Evolutionary conservation across 2,797 vertebrate genomes (phyloP).

Genomic region (Esox masquinongy): DNA sequence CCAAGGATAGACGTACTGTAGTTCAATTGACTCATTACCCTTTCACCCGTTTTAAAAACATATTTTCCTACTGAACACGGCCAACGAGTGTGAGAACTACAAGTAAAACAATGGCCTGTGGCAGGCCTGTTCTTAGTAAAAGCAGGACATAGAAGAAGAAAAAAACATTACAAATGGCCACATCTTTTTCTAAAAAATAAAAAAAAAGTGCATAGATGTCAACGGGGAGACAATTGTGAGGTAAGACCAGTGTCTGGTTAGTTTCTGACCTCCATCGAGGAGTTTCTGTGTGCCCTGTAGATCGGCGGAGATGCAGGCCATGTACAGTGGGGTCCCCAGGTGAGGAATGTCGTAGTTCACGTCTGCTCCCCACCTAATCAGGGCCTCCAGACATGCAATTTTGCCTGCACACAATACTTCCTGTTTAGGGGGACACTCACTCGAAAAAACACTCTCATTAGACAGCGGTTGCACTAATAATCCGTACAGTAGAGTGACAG

Average conservation of each 20-base stretch:
- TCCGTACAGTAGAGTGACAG: background rate
- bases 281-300: slow-evolving; percentile 81
- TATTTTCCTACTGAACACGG: background rate
- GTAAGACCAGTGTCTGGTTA: background rate
- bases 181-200: background rate
- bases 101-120: background rate
- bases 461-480: background rate
- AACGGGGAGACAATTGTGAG: background rate
- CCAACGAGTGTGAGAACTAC: background rate
- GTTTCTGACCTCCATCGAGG: slow-evolving; percentile 77
- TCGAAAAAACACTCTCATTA: background rate
- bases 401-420: slow-evolving; percentile 65
- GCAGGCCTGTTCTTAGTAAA: background rate
- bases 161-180: background rate
- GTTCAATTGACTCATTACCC: background rate
- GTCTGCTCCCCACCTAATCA: slow-evolving; percentile 83
- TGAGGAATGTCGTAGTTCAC: slow-evolving; percentile 86
- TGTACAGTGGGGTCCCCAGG: slow-evolving; percentile 84
- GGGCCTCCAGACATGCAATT: slow-evolving; percentile 79
- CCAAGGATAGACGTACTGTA: no score
- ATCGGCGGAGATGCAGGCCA: slow-evolving; percentile 81
- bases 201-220: background rate
- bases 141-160: background rate
- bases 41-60: background rate
- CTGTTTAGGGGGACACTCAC: slow-evolving; percentile 1